Evolutionary conservation across 2,797 vertebrate species (phyloP).

Genomic region (Pseudochirops cupreus): DNA sequence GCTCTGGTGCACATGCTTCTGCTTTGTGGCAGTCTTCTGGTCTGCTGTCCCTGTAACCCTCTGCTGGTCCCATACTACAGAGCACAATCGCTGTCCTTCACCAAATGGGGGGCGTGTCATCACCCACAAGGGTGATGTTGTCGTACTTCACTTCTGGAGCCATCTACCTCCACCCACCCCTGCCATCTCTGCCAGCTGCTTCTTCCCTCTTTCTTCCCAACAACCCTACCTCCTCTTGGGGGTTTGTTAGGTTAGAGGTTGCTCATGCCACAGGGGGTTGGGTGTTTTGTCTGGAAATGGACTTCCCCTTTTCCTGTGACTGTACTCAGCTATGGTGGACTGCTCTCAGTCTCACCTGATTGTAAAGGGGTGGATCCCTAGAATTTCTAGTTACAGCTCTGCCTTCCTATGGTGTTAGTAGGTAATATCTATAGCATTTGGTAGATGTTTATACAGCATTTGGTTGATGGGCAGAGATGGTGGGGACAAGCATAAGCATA

Average conservation of each 20-base stretch:
- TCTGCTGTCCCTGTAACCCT: not conserved
- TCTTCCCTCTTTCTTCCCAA: not conserved
- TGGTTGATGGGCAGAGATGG: not conserved
- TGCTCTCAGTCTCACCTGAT: not conserved
- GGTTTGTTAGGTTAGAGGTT: no score
- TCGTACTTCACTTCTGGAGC: not conserved
- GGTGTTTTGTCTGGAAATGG: not conserved
- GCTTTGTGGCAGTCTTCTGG: not conserved
- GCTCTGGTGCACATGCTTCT: not conserved
- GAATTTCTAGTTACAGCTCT: not conserved
- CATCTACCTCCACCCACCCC: not conserved
- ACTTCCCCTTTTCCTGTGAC: not conserved
- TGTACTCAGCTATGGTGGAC: not conserved
- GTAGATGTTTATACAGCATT: not conserved
- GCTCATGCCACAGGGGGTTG: not conserved
- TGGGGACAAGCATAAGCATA: not conserved
- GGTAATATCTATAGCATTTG: not conserved
- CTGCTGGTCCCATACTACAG: not conserved
- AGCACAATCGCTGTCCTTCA: not conserved
- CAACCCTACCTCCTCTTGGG: not conserved
- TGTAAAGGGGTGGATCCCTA: not conserved
- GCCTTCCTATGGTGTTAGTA: not conserved
- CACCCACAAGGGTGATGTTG: not conserved
- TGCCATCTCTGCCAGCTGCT: not conserved
- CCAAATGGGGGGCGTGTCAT: not conserved